Evolutionary conservation across 1,140 invertebrate species (phyloP).

Genomic region (Condylostylus longicornis): DNA sequence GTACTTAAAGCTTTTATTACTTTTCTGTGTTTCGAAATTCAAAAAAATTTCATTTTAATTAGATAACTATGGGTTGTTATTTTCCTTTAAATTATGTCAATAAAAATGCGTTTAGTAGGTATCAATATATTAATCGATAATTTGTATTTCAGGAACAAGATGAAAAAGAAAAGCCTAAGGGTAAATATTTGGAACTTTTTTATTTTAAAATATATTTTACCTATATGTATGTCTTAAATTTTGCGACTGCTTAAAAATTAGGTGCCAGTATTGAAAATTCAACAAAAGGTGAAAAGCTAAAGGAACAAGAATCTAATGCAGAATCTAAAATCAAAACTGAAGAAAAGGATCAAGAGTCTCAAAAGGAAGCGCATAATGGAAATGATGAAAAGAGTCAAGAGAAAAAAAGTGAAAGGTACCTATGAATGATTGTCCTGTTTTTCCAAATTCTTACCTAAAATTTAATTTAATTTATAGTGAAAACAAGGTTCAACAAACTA

Average conservation of each 20-base stretch:
- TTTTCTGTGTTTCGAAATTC: not conserved
- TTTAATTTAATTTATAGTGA: no score
- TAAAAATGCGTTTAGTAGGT: no score
- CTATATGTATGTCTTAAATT: not conserved
- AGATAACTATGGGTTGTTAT: no score
- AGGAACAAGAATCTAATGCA: constrained; percentile 3
- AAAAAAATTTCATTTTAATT: not conserved
- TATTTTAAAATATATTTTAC: not conserved
- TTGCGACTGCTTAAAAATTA: constrained; percentile 5
- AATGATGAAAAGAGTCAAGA: no score
- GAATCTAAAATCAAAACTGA: constrained; percentile 12
- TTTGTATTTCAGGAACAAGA: constrained; percentile 20
- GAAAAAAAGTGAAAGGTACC: no score
- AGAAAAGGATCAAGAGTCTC: no score
- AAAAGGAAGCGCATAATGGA: no score
- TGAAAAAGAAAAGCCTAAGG: constrained; percentile 24
- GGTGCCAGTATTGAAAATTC: constrained; percentile 8
- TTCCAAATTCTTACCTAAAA: no score
- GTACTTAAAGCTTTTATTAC: no score
- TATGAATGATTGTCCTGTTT: no score
- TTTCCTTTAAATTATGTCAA: not conserved
- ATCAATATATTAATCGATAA: no score
- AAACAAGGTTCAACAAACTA: no score
- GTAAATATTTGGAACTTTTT: constrained; percentile 13
- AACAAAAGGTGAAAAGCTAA: constrained; percentile 7